Base-by-base conservation (phyloP, 2,888 invertebrate genomes). In the Lamellibrachia satsuma region DNA sequence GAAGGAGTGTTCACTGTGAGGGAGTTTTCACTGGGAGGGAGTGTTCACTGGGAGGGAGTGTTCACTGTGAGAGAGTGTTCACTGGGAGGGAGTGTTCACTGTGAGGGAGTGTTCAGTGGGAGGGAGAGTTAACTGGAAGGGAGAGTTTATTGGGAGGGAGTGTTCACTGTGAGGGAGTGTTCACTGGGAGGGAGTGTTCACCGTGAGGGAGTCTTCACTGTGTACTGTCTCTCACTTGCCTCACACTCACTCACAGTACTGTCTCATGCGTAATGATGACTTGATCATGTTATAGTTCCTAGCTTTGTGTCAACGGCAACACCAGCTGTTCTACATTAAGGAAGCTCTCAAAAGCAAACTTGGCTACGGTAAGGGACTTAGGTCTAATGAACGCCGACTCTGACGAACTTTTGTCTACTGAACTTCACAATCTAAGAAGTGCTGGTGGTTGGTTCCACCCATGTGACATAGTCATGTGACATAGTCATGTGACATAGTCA, bases 331-430 rank as follows among this genome's bases (percentile, higher is more conserved):
- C 75, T 75, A 75, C 75, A 75, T 75, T 75, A 75, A 75, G 22
- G 75, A 75, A 75, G 75, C 75, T 75, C 75, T 75, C 75, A 75
- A 75, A 75, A 22, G 15, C 75, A 75, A 75, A 75, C 22, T 75
- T 15, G 75, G 75, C 6, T n/a, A 75, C 22, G 75, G 75, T 75
- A 75, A 75, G 75, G 75, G 22, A 75, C 75, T 75, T 75, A 4
- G 3, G 75, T 75, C 75, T 15, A 75, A 75, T 6, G 75, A 75
- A 75, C 75, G 75, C 75, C n/a, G 15, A 6, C 75, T 75, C 75
- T 75, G 75, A 75, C 22, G 75, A 75, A 75, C 75, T 75, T 75
- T 75, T 75, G 75, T 75, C 75, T 75, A 75, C 75, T 75, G 75
- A 75, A 75, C 75, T 75, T n/a, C 3, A 75, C 15, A n/a, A 22